Percentiles rank a stretch among this genome's conserved stretches.
Conservation (phyloP, 1,140 invertebrate genomes). For the Aplysia californica region DNA sequence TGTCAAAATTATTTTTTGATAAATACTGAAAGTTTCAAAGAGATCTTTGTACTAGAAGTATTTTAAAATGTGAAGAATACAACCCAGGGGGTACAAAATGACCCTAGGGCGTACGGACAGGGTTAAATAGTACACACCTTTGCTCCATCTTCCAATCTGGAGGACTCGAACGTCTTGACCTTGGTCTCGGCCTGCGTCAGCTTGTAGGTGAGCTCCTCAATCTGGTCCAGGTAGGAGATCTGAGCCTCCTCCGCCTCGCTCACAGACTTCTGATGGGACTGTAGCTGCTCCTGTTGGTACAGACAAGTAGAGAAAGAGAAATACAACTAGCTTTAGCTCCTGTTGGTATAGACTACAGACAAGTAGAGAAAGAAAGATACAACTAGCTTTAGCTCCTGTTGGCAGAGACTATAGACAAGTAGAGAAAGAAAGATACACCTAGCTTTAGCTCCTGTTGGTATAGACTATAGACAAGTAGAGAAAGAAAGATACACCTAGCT, state of each 20-base stretch:
- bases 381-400: no score
- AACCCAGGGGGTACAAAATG: no score
- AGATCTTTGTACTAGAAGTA: no score
- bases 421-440: background rate
- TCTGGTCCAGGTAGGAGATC: slow-evolving; percentile 59
- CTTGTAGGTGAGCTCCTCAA: slow-evolving; percentile 63
- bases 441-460: no score
- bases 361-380: no score
- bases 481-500: no score
- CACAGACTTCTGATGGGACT: slow-evolving; percentile 43
- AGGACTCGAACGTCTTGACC: slow-evolving; percentile 50
- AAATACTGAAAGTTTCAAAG: no score
- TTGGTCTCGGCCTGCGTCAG: slow-evolving; percentile 55
- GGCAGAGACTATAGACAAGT: background rate
- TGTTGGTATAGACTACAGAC: background rate
- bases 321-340: background rate
- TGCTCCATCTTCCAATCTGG: slow-evolving; percentile 55
- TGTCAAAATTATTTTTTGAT: no score
- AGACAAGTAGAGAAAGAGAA: background rate
- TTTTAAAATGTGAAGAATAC: no score
- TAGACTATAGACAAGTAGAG: no score
- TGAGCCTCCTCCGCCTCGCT: slow-evolving; percentile 44
- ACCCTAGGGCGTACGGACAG: no score
- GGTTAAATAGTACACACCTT: no score
- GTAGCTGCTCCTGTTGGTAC: slow-evolving; percentile 28